Evolutionary conservation across 1,140 invertebrate species (phyloP), one percentile per base, ranked within the genome.

Genomic region (Polypedilum pembai): DNA sequence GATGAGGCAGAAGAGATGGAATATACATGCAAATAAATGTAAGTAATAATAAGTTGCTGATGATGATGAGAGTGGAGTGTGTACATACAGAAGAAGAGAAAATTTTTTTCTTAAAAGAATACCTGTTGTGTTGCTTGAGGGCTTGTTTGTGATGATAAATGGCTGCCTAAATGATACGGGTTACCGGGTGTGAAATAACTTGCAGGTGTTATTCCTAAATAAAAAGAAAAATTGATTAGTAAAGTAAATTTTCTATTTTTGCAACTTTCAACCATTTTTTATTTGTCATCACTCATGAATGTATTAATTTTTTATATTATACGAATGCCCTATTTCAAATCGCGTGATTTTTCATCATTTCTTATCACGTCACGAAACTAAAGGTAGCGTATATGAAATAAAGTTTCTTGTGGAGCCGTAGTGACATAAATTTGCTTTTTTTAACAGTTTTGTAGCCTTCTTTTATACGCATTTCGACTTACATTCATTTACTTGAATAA

Each of bases 121-220:
- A 82, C 81, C 81, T 82, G 81, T 78, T 80, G 80, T 76, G 80
- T 79, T 77, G 78, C 65, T 69, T 69, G 77, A 63, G 81, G 78
- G 79, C 79, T 80, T 74, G 81, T 79, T 77, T 82, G 81, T 75
- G 80, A 77, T 69, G 65, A 69, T 56, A 82, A 78, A 79, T 82
- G 81, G 76, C 81, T 82, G 80, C 81, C 81, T 78, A 82, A 79
- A 75, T 82, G 81, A 79, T 82, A 82, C 78, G 81, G 80, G 20
- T 69, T 69, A 74, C 81, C 81, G 66, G 81, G 81, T 40, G 81
- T 81, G 75, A 82, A 82, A 76, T 82, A 82, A 75, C 81, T 80
- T 69, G 65, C 65, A 74, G 81, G 81, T 75, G 81, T 81, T 76
- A 82, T 82, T 75, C 81, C 81, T 82, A 78, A 75, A 79, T 79